Base-by-base conservation (phyloP, 2,113 vertebrate species). In the Solea senegalensis region DNA sequence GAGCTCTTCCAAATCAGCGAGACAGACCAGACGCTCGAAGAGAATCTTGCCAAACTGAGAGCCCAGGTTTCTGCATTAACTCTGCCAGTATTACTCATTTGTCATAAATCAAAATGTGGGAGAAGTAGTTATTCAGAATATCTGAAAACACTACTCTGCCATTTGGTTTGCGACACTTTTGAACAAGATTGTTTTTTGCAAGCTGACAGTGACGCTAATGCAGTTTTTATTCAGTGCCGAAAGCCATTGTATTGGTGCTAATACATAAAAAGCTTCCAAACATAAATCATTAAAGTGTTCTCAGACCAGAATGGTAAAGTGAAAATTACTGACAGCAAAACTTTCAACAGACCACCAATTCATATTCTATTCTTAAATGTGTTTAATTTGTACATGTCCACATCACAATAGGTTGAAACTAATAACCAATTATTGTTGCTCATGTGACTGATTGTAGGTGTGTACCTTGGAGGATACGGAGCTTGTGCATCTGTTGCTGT, bases 401-500 rank as follows among this genome's bases (percentile, higher is more conserved):
- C 0, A 0, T 6, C n/a, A 52, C 15, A 28, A n/a, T 58, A 7
- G 6, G 11, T 4, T 10, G 28, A 10, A 16, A n/a, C 28, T n/a
- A 39, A 9, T 14, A 52, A 73, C 41, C 43, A 12, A 11, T 71
- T 28, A 52, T 49, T 65, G 50, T n/a, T 59, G n/a, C 40, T 7
- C 15, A 8, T 46, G 39, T 74, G 44, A 34, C 73, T 48, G 72
- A 7, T 86, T 81, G 2, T 53, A 94, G 94, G 79, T 93, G 61
- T 94, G 94, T 49, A 2, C 7, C 2, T 11, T 93, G 77, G 93
- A 94, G 85, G 63, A 60, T 0, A 73, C 77, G 2, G 11, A 76
- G 11, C 60, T 82, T 2, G 57, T 87, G 43, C 72, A 58, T 11
- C 40, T 66, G 56, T 16, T 93, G 49, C 55, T 77, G 77, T 6